Base-by-base conservation (phyloP, 2,888 invertebrate genomes). In the Notodonta ziczac region DNA sequence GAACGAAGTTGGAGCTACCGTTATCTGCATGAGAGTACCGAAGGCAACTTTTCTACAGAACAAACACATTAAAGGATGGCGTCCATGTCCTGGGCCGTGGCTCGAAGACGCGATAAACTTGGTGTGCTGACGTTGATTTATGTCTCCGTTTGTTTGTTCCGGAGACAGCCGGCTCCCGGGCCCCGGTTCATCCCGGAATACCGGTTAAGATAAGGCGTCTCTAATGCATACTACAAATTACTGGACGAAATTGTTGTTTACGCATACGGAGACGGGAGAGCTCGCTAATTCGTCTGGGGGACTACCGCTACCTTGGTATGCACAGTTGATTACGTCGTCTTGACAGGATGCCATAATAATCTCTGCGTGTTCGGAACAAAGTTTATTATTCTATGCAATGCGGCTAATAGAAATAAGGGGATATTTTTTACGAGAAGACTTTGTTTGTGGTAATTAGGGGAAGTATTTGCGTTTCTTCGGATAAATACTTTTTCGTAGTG, bases 51-150 rank as follows among this genome's bases (percentile, higher is more conserved):
- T 84, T 81, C 78, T 77, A 74, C 72, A 69, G 70, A 87, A 90
- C 88, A 89, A 90, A 90, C 89, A 88, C 89, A 88, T 90, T 90
- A 87, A 85, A 87, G 85, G 85, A 80, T 82, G 76, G 78, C 80
- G 80, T 79, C 85, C 83, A 78, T 77, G 82, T 84, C 83, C 83
- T 68, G 66, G 65, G 71, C 76, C 76, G 79, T 78, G 77, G 80
- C 83, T 81, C 81, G 83, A 84, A 84, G 84, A 81, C 83, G 88
- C 87, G 93, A 92, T 92, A 91, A 91, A 83, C 87, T 88, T 86
- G 81, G 78, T 81, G 79, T 81, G 82, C 81, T 88, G 93, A 92
- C 93, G 79, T 91, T 92, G 93, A 93, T 93, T 92, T 92, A 93
- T 92, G 89, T 88, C 86, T 86, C 82, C 83, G 89, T 89, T 91